Percentiles rank a stretch among this genome's conserved stretches.
phyloP scores from a whole-genome alignment of 2,888 invertebrate genomes.

The Drosophila seclusa region DNA sequence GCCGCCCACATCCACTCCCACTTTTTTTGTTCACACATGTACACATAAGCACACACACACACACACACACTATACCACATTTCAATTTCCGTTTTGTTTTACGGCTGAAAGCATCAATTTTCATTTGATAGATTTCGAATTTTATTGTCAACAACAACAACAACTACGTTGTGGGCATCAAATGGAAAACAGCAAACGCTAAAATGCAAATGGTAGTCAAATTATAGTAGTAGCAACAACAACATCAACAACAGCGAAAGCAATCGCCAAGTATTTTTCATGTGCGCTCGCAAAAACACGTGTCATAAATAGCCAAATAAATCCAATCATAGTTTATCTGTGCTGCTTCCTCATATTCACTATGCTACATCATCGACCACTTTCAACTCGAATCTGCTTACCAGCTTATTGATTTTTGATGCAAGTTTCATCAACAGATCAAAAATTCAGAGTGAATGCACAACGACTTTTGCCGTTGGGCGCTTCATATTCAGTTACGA shows the following conservation, averaged over 20 bases:
- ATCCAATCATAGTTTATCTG: constrained; percentile 49
- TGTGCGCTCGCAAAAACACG: constrained; percentile 11
- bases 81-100: constrained; percentile 80
- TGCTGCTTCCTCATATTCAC: neutral
- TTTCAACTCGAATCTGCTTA: constrained; percentile 6
- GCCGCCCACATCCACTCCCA: neutral
- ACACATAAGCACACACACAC: neutral
- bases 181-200: constrained; percentile 43
- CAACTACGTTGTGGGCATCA: constrained; percentile 11
- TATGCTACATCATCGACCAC: neutral
- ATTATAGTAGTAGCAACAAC: constrained; percentile 30
- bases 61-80: constrained; percentile 60
- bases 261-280: constrained; percentile 26
- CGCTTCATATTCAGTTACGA: constrained; percentile 29
- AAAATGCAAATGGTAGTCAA: constrained; percentile 56
- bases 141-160: constrained; percentile 64
- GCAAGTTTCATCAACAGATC: neutral
- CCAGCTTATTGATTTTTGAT: constrained; percentile 35
- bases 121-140: constrained; percentile 80
- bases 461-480: neutral
- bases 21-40: neutral
- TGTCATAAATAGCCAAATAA: constrained; percentile 61
- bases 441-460: neutral
- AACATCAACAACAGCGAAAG: constrained; percentile 9
- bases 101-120: constrained; percentile 78